Evolutionary conservation across 2,113 vertebrate species (phyloP).

Genomic region (Egretta garzetta): DNA sequence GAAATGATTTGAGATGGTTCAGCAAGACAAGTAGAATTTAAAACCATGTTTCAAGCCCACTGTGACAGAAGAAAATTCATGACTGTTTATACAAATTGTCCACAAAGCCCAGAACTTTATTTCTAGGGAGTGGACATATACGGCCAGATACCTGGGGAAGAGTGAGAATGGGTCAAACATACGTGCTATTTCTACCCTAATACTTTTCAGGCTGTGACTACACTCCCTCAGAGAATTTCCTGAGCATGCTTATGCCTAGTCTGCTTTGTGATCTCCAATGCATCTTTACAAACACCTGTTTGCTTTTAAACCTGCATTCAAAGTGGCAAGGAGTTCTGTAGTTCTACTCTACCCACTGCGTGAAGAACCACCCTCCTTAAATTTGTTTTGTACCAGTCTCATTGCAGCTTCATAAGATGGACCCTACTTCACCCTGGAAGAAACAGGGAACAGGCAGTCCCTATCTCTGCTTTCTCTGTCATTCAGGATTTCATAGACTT

Average conservation of each 20-base stretch:
- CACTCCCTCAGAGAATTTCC: neutral
- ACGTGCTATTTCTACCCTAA: neutral
- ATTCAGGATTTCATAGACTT: neutral
- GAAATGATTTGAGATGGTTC: neutral
- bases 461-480: neutral
- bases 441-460: neutral
- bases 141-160: neutral
- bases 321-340: neutral
- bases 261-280: neutral
- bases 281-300: neutral
- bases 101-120: neutral
- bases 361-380: neutral
- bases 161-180: neutral
- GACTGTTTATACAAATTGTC: neutral
- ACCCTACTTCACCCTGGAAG: neutral
- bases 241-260: neutral
- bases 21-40: neutral
- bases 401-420: neutral
- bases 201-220: neutral
- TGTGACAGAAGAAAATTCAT: neutral
- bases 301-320: neutral
- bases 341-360: neutral
- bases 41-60: neutral
- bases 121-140: neutral
- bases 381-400: neutral